These are phyloP conservation scores for Megaceryle torquata DNA, from an alignment of 2,113 vertebrate genomes.

Conservation along the genomic window DNA sequence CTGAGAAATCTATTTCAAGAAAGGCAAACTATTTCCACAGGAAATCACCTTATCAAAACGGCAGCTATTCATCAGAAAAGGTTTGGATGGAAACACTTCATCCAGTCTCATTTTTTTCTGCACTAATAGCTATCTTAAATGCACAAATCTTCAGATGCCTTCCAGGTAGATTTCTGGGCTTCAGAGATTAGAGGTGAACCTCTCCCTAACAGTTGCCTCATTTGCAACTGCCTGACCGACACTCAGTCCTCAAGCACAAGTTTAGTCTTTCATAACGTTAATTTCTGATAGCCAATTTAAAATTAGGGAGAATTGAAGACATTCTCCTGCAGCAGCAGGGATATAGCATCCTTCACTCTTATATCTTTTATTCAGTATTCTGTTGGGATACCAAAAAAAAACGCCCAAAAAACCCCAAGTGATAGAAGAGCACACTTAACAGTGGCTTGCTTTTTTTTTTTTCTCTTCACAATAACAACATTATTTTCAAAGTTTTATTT, in stretches of 20 bases:
- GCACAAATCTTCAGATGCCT: neutral
- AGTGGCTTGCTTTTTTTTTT: neutral
- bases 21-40: neutral
- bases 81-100: neutral
- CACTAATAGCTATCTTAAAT: neutral
- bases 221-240: neutral
- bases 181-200: neutral
- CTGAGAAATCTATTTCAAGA: neutral
- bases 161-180: neutral
- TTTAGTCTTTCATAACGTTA: neutral
- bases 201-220: neutral
- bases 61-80: neutral
- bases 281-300: neutral
- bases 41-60: neutral
- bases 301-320: neutral
- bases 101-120: neutral
- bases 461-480: neutral
- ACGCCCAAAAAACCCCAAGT: neutral
- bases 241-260: neutral
- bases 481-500: neutral
- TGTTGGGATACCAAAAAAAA: neutral
- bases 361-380: neutral
- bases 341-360: neutral
- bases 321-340: neutral
- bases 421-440: neutral